These are phyloP conservation scores for Platanista minor DNA, from an alignment of 2,113 vertebrate species.

Conservation along the genomic window DNA sequence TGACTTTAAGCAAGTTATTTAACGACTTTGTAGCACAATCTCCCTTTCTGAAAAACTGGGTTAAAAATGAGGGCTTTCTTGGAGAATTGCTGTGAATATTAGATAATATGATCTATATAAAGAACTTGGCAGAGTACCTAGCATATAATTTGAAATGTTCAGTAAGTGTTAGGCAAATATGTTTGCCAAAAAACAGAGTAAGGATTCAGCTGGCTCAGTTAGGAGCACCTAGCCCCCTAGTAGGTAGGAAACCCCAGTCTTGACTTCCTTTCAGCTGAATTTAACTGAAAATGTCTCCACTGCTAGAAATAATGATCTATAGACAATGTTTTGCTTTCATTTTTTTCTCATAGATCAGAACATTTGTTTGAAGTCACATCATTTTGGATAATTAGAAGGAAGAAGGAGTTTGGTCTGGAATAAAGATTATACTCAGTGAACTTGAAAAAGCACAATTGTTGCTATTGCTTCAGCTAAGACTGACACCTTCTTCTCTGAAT, in stretches of 20 bases:
- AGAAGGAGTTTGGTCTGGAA: neutral
- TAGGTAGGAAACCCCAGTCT: neutral
- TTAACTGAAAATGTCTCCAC: neutral
- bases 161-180: neutral
- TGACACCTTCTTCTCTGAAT: neutral
- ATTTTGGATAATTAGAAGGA: neutral
- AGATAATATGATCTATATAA: neutral
- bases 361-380: neutral
- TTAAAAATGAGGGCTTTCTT: neutral
- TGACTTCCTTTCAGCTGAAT: neutral
- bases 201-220: neutral
- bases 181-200: neutral
- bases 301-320: neutral
- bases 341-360: neutral
- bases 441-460: neutral
- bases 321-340: neutral
- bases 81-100: neutral
- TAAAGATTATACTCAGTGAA: neutral
- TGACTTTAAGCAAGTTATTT: neutral
- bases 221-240: accelerated
- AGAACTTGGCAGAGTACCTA: neutral
- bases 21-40: neutral
- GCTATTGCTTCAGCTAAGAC: neutral
- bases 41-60: neutral
- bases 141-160: neutral